Conservation (phyloP, 2,888 invertebrate species). For the Drosophila atripex region DNA sequence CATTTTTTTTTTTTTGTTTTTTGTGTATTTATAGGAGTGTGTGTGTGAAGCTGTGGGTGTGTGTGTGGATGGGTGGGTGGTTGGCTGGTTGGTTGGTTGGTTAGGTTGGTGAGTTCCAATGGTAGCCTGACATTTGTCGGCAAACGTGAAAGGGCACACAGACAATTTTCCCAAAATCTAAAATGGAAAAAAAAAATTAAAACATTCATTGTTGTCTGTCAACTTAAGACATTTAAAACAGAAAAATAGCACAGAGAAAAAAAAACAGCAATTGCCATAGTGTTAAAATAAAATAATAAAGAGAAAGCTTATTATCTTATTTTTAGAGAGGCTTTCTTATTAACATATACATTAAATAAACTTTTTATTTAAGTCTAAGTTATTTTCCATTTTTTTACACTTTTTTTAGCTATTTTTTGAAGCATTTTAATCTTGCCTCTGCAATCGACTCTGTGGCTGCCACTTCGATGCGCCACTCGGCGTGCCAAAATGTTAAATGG, state of each 20-base stretch:
- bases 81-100: slow-evolving; percentile 1
- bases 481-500: slow-evolving; percentile 72
- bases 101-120: no score
- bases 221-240: background rate
- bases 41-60: slow-evolving; percentile 17
- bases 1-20: slow-evolving; percentile 54
- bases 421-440: slow-evolving; percentile 10
- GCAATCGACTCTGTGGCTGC: slow-evolving; percentile 7
- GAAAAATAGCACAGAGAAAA: background rate
- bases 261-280: background rate
- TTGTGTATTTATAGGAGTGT: slow-evolving; percentile 5
- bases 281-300: no score
- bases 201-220: slow-evolving; percentile 60
- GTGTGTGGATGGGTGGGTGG: slow-evolving; percentile 18
- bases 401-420: background rate
- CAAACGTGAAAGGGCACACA: slow-evolving; percentile 72
- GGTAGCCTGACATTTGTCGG: slow-evolving; percentile 62
- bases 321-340: no score
- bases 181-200: slow-evolving; percentile 50
- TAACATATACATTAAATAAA: no score
- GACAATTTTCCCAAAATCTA: slow-evolving; percentile 23
- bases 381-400: background rate
- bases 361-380: background rate
- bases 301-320: no score
- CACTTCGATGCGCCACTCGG: slow-evolving; percentile 60